Evolutionary conservation across 2,797 vertebrate genomes (phyloP), one percentile per base, ranked within the genome.

Genomic region (Syngnathus acus): DNA sequence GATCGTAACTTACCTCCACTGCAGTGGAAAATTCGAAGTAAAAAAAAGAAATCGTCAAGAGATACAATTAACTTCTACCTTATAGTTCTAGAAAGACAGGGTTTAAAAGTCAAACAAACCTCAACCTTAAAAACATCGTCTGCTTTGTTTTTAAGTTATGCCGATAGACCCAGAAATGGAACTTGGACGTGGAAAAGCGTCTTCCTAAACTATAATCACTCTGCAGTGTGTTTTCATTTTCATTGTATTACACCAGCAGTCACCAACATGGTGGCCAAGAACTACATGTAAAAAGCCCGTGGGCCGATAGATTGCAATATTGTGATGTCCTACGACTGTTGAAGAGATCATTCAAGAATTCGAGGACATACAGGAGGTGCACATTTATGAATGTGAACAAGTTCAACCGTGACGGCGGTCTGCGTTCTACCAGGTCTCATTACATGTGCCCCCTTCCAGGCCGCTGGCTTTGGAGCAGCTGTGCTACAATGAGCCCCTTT

Each of bases 401-500:
- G 10, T 51, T 51, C n/a, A n/a, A n/a, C n/a, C 19, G 4, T 51
- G 50, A 21, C 21, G n/a, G 19, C n/a, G 19, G 50, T 51, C 50
- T 21, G 47, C 5, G 8, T n/a, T 51, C 19, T 21, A 21, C 50
- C n/a, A 10, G 21, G 50, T 51, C 7, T 51, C n/a, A 10, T 51
- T 51, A n/a, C 50, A 21, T 51, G n/a, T 51, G 4, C 50, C 50
- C n/a, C 21, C 50, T 21, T 51, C 50, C 0, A 26, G 37, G 64
- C 68, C 39, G 2, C 59, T 42, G 3, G 40, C 57, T 65, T 62
- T 63, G 53, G 68, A 39, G 60, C 76, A 79, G 65, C 69, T 76
- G 73, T 80, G 70, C 55, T 23, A 83, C 73, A 87, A 82, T 48
- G 7, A 67, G 61, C 62, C 54, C 51, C 68, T 71, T 81, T 84